Base-by-base conservation (phyloP, 2,888 invertebrate genomes). In the Falcaria lacertinaria region DNA sequence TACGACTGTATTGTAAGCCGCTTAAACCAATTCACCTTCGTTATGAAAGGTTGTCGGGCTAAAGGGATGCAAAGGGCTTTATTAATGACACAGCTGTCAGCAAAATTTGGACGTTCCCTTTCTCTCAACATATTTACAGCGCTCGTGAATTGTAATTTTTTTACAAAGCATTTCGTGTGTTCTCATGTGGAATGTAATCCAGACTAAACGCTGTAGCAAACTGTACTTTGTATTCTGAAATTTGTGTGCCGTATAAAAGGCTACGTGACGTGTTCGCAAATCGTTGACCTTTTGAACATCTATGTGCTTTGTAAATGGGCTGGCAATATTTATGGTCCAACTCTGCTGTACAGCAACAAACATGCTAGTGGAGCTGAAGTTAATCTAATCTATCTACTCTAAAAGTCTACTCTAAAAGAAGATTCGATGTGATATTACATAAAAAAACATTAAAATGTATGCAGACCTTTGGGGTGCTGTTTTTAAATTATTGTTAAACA, bases 61-160 rank as follows among this genome's bases (percentile, higher is more conserved):
- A 57, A 69, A 68, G 63, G 76, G 73, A 71, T 74, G 40, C 60
- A 54, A 69, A 60, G 51, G 62, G 69, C 64, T 69, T 74, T 67
- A 77, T 70, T 70, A 75, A 75, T 71, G 69, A 19, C 22, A 34
- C 32, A 50, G 54, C 55, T 54, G 68, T 60, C 64, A 50, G 48
- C 42, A 37, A 39, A 56, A 57, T 55, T 65, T 54, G 46, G 49
- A 43, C 34, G 41, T 47, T 51, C 49, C 54, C 53, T 55, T 69
- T 67, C 46, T 44, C 34, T 44, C 25, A 32, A 15, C 39, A 37
- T 38, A n/a, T 37, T 37, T 8, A 22, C 4, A 22, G 7, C 35
- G 13, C 4, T n/a, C n/a, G n/a, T n/a, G n/a, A n/a, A n/a, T 19
- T n/a, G 7, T 2, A 17, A 11, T 17, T 34, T 35, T 19, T 35